Percentiles rank a stretch among this genome's conserved stretches.
phyloP scores from a whole-genome alignment of 1,140 invertebrate genomes.

The Gryon sp. region DNA sequence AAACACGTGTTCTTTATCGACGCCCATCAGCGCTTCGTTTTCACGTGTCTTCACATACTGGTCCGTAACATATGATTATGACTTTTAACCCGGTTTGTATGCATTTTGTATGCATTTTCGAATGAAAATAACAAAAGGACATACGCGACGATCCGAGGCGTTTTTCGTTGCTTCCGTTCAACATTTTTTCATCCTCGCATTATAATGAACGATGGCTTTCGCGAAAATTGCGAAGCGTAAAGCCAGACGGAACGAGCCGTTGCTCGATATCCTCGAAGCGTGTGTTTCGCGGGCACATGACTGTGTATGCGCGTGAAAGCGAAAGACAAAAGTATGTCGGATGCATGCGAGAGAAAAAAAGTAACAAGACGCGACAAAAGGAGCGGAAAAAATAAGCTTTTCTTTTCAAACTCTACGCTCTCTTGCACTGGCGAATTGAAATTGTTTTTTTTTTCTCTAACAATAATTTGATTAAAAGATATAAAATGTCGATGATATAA shows the following conservation, averaged over 20 bases:
- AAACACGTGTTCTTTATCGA: constrained; percentile 8
- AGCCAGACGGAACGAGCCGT: constrained; percentile 16
- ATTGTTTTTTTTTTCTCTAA: background rate
- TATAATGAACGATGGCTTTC: constrained; percentile 43
- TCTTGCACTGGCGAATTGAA: background rate
- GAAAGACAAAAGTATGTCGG: constrained; percentile 57
- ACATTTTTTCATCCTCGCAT: constrained; percentile 51
- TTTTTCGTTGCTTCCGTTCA: constrained; percentile 43
- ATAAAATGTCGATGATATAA: no score
- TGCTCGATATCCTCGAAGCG: constrained; percentile 1
- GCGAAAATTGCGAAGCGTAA: constrained; percentile 54
- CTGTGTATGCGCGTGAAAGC: constrained; percentile 55
- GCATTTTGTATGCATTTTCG: no score
- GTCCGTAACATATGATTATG: constrained; percentile 18
- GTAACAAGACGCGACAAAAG: constrained; percentile 41
- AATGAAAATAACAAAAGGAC: constrained; percentile 24
- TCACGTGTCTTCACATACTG: constrained; percentile 3
- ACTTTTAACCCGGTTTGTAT: constrained; percentile 16
- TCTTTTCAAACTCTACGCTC: background rate
- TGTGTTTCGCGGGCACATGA: constrained; percentile 2
- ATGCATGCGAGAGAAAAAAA: constrained; percentile 43
- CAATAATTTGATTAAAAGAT: background rate
- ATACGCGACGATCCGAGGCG: background rate
- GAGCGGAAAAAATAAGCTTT: constrained; percentile 41
- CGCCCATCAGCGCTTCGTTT: constrained; percentile 6